Percentiles rank a stretch among this genome's conserved stretches.
Evolutionary conservation across 2,113 vertebrate genomes (phyloP).

Genomic region (Mobula hypostoma): DNA sequence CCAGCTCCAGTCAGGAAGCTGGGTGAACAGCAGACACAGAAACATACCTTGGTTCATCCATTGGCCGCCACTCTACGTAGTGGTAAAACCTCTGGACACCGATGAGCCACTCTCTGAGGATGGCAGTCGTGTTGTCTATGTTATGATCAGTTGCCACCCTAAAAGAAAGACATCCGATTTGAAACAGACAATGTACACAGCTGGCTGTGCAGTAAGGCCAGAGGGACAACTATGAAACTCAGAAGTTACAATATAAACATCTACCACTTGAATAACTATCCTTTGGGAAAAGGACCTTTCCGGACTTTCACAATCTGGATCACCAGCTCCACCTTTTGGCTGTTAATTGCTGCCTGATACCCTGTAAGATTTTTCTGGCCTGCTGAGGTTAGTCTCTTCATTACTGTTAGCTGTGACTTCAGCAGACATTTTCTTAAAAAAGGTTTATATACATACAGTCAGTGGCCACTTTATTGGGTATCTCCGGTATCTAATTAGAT

Average conservation of each 20-base stretch:
- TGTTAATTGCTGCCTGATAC: background rate
- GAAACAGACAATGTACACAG: background rate
- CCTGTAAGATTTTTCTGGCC: background rate
- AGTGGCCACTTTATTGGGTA: too few relatives aligned
- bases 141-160: conserved; percentile 94
- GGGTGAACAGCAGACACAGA: background rate
- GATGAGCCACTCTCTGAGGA: conserved; percentile 80
- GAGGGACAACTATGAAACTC: background rate
- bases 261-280: background rate
- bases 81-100: conserved; percentile 69
- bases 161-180: background rate
- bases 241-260: background rate
- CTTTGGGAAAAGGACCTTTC: background rate
- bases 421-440: too few relatives aligned
- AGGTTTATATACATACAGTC: too few relatives aligned
- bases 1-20: background rate
- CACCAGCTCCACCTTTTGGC: background rate
- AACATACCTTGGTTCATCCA: conserved; percentile 72
- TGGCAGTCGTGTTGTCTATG: conserved; percentile 69
- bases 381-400: too few relatives aligned
- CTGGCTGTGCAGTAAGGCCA: too few relatives aligned
- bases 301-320: background rate
- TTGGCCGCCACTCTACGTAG: conserved; percentile 69
- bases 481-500: too few relatives aligned
- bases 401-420: too few relatives aligned